Percentiles rank a stretch among this genome's conserved stretches.
Evolutionary conservation across 2,888 invertebrate species (phyloP).

Genomic region (Cynaeus angustus): DNA sequence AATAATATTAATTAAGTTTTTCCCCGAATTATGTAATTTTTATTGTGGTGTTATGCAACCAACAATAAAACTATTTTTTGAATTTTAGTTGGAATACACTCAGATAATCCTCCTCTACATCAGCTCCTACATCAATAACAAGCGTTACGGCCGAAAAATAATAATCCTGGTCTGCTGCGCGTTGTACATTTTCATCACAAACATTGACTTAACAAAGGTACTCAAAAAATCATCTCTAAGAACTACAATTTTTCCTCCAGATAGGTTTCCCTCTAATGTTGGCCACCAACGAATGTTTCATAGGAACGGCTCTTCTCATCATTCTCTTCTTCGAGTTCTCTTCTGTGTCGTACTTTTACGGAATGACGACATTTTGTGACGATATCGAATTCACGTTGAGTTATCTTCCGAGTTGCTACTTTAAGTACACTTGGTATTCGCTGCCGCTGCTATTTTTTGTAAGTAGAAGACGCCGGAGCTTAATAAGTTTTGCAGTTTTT

Average conservation of each 20-base stretch:
- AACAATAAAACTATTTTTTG: too few species aligned
- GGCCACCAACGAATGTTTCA: slow-evolving; percentile 41
- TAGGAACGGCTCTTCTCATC: slow-evolving; percentile 36
- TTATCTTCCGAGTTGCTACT: slow-evolving; percentile 50
- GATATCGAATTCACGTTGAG: slow-evolving; percentile 57
- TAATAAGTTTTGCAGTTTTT: neutral
- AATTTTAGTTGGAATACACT: slow-evolving; percentile 25
- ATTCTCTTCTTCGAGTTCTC: slow-evolving; percentile 47
- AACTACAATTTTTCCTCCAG: slow-evolving; percentile 26
- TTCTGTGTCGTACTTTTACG: slow-evolving; percentile 53
- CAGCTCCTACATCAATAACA: slow-evolving; percentile 7
- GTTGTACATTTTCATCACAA: slow-evolving; percentile 3
- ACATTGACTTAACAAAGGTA: slow-evolving; percentile 4
- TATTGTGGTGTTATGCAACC: too few species aligned
- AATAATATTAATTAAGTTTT: too few species aligned
- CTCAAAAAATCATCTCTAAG: neutral
- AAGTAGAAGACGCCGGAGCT: slow-evolving; percentile 21
- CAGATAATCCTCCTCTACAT: slow-evolving; percentile 22
- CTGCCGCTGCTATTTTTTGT: slow-evolving; percentile 51
- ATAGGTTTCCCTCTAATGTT: slow-evolving; percentile 41
- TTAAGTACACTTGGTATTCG: slow-evolving; percentile 51
- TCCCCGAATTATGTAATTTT: too few species aligned
- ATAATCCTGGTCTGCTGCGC: neutral
- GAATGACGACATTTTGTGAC: slow-evolving; percentile 54
- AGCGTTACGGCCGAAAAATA: neutral